A percentile compares a stretch with the other conserved stretches of the same genome.
Conservation (phyloP, 1,140 invertebrate species). For the Diplogasteroides magnus region DNA sequence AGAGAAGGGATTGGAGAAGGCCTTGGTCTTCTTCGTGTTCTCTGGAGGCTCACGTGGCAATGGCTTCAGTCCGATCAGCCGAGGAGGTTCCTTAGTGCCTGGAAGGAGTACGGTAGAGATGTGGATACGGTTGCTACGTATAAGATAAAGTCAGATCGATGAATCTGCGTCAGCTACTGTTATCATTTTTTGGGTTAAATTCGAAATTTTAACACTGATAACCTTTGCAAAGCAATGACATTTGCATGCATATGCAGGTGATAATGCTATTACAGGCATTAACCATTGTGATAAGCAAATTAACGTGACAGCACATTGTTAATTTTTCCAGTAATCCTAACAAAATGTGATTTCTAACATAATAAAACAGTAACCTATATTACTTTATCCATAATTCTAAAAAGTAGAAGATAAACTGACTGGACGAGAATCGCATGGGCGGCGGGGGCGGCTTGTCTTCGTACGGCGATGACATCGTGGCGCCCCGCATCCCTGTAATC, state of each 20-base stretch:
- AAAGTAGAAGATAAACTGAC: not conserved
- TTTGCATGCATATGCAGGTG: too few relatives aligned
- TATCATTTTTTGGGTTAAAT: too few relatives aligned
- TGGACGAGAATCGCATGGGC: conserved; percentile 37
- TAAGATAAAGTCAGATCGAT: too few relatives aligned
- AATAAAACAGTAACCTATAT: conserved; percentile 7
- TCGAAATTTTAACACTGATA: too few relatives aligned
- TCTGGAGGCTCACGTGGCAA: conserved; percentile 39
- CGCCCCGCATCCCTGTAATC: conserved; percentile 16
- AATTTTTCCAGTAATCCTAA: conserved; percentile 11
- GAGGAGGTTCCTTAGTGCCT: conserved; percentile 14
- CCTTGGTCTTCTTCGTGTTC: conserved; percentile 22
- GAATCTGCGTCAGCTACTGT: too few relatives aligned
- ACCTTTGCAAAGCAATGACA: too few relatives aligned
- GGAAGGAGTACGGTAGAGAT: not conserved
- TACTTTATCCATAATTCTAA: not conserved
- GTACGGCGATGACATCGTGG: conserved; percentile 36
- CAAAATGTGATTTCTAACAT: conserved; percentile 3
- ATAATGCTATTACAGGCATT: too few relatives aligned
- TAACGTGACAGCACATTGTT: conserved; percentile 5
- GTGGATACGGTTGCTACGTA: too few relatives aligned
- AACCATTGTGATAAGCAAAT: conserved; percentile 4
- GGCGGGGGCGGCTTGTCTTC: conserved; percentile 44
- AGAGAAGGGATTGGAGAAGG: conserved; percentile 5
- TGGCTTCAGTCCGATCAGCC: conserved; percentile 40